These are phyloP conservation scores for Macropis europaea DNA, from an alignment of 2,888 invertebrate species.

Conservation along the genomic window DNA sequence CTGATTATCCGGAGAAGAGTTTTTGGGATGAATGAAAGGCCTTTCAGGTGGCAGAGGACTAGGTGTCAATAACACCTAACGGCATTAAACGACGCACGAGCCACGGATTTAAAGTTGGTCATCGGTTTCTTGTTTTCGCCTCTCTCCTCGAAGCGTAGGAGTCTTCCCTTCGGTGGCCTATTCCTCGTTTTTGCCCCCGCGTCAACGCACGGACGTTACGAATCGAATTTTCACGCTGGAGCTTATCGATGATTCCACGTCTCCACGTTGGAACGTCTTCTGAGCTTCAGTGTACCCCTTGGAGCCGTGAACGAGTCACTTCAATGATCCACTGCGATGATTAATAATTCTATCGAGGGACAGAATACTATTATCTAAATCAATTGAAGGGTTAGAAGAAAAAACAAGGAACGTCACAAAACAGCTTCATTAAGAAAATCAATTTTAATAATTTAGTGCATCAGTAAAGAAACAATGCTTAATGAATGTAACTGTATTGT, in stretches of 20 bases:
- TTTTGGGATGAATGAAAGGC: slow-evolving; percentile 5
- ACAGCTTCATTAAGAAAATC: too few species aligned
- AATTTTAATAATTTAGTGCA: too few species aligned
- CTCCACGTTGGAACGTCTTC: not conserved
- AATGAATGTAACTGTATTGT: too few species aligned
- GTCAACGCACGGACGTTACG: slow-evolving; percentile 44
- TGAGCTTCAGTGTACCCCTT: not conserved
- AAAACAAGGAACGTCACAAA: too few species aligned
- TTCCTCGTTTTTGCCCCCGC: slow-evolving; percentile 7
- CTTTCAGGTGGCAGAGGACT: slow-evolving; percentile 2
- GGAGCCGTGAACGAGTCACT: too few species aligned
- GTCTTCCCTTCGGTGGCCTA: slow-evolving; percentile 35
- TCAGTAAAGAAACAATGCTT: too few species aligned
- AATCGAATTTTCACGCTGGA: slow-evolving; percentile 61
- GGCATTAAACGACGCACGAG: slow-evolving; percentile 68
- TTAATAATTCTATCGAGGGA: too few species aligned
- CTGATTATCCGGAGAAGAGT: too few species aligned
- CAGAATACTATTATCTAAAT: too few species aligned
- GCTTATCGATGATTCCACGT: slow-evolving; percentile 13
- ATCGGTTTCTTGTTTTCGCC: slow-evolving; percentile 57
- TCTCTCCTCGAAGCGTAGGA: slow-evolving; percentile 53
- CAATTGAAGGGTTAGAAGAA: too few species aligned
- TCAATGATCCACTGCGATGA: too few species aligned
- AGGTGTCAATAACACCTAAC: slow-evolving; percentile 61
- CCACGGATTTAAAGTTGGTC: slow-evolving; percentile 69